These are phyloP conservation scores for Melitaea cinxia DNA, from an alignment of 1,140 invertebrate species.

Conservation along the genomic window DNA sequence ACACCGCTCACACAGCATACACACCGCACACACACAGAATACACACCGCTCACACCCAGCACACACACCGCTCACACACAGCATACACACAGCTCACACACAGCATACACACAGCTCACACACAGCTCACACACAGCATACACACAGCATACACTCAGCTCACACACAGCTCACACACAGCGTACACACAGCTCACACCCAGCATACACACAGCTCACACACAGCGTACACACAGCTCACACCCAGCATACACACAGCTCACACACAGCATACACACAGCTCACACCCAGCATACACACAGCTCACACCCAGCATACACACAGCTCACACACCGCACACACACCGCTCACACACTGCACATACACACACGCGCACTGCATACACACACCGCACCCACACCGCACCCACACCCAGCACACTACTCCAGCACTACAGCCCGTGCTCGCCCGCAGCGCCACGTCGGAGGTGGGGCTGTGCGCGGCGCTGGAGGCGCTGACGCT, in stretches of 20 bases:
- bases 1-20: no score
- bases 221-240: no score
- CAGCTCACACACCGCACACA: constrained; percentile 27
- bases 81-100: constrained; percentile 27
- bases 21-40: no score
- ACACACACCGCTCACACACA: constrained; percentile 39
- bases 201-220: no score
- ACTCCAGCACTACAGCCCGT: not conserved
- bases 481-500: constrained; percentile 81
- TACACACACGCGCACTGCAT: constrained; percentile 36
- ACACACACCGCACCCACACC: no score
- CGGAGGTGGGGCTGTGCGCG: constrained; percentile 86
- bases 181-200: constrained; percentile 29
- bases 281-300: no score
- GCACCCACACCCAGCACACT: no score
- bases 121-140: no score
- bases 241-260: not conserved
- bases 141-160: no score
- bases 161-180: constrained; percentile 38
- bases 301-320: no score
- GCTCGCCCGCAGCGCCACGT: constrained; percentile 80
- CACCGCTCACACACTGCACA: constrained; percentile 25
- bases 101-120: no score
- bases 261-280: constrained; percentile 18
- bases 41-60: no score